Percentiles rank a stretch among this genome's conserved stretches.
These are phyloP conservation scores for Ophion ventricosus DNA, from an alignment of 2,888 invertebrate species.

Conservation along the genomic window DNA sequence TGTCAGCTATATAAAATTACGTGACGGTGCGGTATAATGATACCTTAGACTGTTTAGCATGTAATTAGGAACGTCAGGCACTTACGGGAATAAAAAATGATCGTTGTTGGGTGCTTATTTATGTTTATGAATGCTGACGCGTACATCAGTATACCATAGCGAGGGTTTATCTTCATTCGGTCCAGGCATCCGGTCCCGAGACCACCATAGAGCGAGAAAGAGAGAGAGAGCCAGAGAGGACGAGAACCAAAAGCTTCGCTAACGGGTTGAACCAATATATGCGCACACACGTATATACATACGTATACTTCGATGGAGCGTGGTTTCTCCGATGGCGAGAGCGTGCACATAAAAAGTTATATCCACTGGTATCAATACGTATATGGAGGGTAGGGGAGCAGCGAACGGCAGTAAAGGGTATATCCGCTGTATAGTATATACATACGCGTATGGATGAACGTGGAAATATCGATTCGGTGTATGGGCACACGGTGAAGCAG, in stretches of 20 bases:
- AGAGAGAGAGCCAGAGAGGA: constrained; percentile 46
- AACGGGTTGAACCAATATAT: constrained; percentile 68
- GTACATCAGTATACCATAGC: constrained; percentile 1
- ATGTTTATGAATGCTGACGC: neutral
- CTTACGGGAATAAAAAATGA: constrained; percentile 8
- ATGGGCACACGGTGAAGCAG: constrained; percentile 55
- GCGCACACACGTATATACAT: neutral
- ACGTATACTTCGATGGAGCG: constrained; percentile 34
- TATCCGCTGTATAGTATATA: constrained; percentile 52
- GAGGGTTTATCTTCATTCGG: constrained; percentile 55
- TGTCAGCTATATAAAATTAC: constrained; percentile 39
- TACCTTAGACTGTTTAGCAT: constrained; percentile 42
- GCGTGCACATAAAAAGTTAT: constrained; percentile 42
- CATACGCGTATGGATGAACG: neutral
- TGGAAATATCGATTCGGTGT: constrained; percentile 59
- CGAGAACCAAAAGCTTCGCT: constrained; percentile 57
- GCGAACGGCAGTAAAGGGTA: constrained; percentile 54
- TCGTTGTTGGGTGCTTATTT: constrained; percentile 7
- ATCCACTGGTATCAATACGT: constrained; percentile 40
- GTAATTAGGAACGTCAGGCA: constrained; percentile 49
- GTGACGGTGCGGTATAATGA: constrained; percentile 42
- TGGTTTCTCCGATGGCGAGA: constrained; percentile 47
- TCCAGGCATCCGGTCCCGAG: constrained; percentile 47
- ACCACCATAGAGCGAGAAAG: constrained; percentile 27
- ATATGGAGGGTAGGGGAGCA: constrained; percentile 18